Evolutionary conservation across 2,113 vertebrate species (phyloP).

Genomic region (Catharus bicknelli): DNA sequence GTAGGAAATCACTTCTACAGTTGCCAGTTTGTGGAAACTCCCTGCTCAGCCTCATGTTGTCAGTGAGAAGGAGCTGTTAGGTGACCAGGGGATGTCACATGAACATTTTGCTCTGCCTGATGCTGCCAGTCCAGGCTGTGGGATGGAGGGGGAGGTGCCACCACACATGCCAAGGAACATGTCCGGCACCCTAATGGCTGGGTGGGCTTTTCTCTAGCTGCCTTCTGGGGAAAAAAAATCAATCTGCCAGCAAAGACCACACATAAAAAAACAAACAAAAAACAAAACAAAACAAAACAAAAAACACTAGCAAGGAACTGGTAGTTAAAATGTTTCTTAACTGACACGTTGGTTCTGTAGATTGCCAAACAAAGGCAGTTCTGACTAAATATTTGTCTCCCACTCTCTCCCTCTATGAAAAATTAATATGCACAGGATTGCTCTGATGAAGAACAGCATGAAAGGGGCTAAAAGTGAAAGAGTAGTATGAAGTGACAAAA

Average conservation of each 20-base stretch:
- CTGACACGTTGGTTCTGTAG: not conserved
- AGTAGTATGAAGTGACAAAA: constrained; percentile 3
- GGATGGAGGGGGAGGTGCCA: accelerated
- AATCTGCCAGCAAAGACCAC: not conserved
- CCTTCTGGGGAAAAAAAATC: not conserved
- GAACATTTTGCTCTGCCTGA: not conserved
- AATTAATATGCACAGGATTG: constrained; percentile 5
- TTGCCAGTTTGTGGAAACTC: not conserved
- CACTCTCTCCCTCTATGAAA: not conserved
- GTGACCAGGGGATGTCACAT: not conserved
- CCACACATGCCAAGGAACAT: not conserved
- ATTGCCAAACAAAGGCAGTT: constrained; percentile 3
- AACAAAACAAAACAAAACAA: not conserved
- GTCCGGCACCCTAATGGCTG: not conserved
- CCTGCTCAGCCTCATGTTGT: not conserved
- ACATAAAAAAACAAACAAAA: not conserved
- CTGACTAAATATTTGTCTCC: constrained; percentile 35
- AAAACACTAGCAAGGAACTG: not conserved
- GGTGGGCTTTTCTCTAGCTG: not conserved
- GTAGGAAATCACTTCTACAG: not conserved
- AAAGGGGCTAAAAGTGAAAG: not conserved
- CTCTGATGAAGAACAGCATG: not conserved
- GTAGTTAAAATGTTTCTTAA: not conserved
- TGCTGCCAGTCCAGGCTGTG: not conserved
- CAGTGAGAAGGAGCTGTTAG: not conserved